phyloP scores from a whole-genome alignment of 2,797 vertebrate genomes.

The Onychomys arenicola region DNA sequence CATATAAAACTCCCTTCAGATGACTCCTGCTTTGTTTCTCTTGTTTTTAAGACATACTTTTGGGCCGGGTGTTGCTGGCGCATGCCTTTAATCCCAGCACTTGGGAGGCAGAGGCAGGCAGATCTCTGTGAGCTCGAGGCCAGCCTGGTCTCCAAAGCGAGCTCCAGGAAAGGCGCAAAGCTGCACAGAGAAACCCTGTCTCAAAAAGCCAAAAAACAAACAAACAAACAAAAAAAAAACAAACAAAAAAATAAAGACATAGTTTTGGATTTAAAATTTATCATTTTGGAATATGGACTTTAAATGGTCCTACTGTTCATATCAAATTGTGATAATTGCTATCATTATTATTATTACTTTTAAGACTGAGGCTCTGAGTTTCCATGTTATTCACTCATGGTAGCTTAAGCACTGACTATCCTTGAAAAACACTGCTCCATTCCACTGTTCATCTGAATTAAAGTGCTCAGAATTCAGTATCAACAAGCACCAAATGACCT shows the following conservation, averaged over 20 bases:
- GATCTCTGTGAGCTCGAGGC: too few species aligned
- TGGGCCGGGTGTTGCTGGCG: too few species aligned
- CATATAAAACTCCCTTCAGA: not conserved
- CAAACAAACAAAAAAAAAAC: too few species aligned
- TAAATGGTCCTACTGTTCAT: not conserved
- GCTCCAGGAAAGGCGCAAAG: too few species aligned
- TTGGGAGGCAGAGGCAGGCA: too few species aligned
- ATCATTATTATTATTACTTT: not conserved
- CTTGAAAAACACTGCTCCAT: conserved; percentile 50
- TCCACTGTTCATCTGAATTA: conserved; percentile 67
- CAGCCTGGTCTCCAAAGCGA: too few species aligned
- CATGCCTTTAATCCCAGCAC: too few species aligned
- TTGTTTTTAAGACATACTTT: not conserved
- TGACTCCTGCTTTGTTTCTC: not conserved
- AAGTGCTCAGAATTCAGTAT: conserved; percentile 75
- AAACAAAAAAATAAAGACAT: too few species aligned
- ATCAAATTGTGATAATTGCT: not conserved
- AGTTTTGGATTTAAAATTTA: not conserved
- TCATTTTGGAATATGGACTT: not conserved
- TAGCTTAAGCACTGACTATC: not conserved
- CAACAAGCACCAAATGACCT: conserved; percentile 77
- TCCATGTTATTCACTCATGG: not conserved
- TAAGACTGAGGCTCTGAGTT: not conserved
- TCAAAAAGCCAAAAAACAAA: too few species aligned
- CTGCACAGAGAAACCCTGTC: too few species aligned